Base-by-base conservation (phyloP, 2,113 vertebrate species). In the Stegostoma tigrinum region DNA sequence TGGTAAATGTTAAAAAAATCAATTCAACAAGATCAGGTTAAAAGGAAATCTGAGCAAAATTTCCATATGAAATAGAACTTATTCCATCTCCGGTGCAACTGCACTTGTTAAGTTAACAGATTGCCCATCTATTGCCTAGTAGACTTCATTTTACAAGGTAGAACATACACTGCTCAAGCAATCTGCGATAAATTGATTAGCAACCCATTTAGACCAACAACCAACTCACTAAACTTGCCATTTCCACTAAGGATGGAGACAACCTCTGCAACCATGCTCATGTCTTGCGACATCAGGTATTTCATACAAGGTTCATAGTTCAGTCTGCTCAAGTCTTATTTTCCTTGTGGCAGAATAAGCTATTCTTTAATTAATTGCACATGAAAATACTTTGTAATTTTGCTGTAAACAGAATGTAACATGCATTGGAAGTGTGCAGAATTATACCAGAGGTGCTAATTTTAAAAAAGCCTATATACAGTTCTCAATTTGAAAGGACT, bases 31-130 rank as follows among this genome's bases (percentile, higher is more conserved):
- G 64, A 68, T 23, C 24, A 94, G 5, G 90, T 24, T 42, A 94
- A 61, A 94, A 42, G 52, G 30, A 90, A 90, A 61, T 90, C 30
- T 90, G 52, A 64, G 64, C 90, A 94, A 94, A 94, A 94, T 94
- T 94, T 94, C 70, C 89, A 91, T 38, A 34, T 91, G 55, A 64
- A 38, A 30, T 91, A 17, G 61, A 66, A 91, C 61, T 23, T 38
- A 38, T 38, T 34, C 67, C 55, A 38, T 91, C 61, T 17, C 61
- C 19, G 1, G 52, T 64, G 55, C 30, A 91, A 89, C 8, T 27
- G 85, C 45, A 52, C 45, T 55, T 90, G 30, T 64, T 19, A 64
- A 52, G 17, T n/a, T 3, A 90, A 64, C n/a, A n/a, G 55, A 91
- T 66, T 89, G 10, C 52, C 55, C 86, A 89, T 52, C 45, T 89